A percentile compares a stretch with the other conserved stretches of the same genome.
Evolutionary conservation across 2,113 vertebrate species (phyloP).

Genomic region (Epinephelus lanceolatus): DNA sequence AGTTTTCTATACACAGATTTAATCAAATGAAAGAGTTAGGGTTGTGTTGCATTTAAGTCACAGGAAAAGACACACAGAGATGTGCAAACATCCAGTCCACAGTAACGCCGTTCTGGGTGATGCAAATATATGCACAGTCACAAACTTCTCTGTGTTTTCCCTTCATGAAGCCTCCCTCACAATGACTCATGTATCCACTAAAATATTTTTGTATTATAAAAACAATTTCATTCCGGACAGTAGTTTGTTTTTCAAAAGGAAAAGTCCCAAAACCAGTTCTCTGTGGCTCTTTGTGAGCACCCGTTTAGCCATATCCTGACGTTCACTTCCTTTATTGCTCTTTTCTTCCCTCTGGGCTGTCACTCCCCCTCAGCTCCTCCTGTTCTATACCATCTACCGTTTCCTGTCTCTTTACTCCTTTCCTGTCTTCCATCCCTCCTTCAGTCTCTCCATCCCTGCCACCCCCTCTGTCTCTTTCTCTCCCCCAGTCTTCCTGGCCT

Average conservation of each 20-base stretch:
- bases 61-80: conserved; percentile 20
- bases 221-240: conserved; percentile 54
- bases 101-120: conserved; percentile 18
- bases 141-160: conserved; percentile 50
- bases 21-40: background rate
- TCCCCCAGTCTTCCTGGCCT: conserved; percentile 52
- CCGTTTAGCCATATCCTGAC: conserved; percentile 43
- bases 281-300: conserved; percentile 55
- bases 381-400: conserved; percentile 45
- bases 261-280: conserved; percentile 41
- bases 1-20: background rate
- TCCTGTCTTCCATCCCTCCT: conserved; percentile 51
- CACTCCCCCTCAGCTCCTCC: conserved; percentile 50
- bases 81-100: conserved; percentile 42
- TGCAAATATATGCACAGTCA: conserved; percentile 71
- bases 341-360: conserved; percentile 56
- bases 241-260: conserved; percentile 55
- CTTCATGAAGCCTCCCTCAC: conserved; percentile 40
- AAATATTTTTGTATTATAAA: conserved; percentile 56
- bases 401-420: conserved; percentile 63
- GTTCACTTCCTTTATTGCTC: conserved; percentile 49
- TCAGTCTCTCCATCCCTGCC: conserved; percentile 47
- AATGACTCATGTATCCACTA: conserved; percentile 55
- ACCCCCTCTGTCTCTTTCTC: conserved; percentile 60
- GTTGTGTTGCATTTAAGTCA: background rate